Evolutionary conservation across 2,113 vertebrate genomes (phyloP).

Genomic region (Paradoxurus hermaphroditus): DNA sequence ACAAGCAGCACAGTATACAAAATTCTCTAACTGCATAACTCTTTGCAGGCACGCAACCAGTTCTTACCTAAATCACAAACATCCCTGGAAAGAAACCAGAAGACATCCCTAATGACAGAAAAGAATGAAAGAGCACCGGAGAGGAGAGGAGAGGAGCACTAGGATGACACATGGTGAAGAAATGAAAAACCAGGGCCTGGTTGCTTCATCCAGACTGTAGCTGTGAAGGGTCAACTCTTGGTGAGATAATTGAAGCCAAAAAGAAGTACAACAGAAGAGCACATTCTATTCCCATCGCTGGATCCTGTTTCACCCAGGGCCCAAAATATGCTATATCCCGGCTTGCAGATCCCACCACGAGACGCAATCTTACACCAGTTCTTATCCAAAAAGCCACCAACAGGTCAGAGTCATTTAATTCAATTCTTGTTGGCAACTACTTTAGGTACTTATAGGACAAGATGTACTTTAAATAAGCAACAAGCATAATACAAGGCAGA

Average conservation of each 20-base stretch:
- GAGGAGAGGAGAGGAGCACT: not conserved
- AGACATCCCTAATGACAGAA: not conserved
- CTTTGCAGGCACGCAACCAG: not conserved
- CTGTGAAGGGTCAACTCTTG: not conserved
- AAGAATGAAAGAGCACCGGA: not conserved
- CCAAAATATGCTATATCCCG: not conserved
- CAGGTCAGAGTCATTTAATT: not conserved
- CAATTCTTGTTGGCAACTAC: not conserved
- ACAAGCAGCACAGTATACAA: not conserved
- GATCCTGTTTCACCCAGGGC: not conserved
- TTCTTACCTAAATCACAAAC: constrained; percentile 9
- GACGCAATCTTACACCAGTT: not conserved
- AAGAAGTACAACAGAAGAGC: not conserved
- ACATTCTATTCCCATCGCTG: not conserved
- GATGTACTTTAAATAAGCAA: not conserved
- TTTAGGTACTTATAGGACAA: not conserved
- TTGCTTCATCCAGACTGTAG: not conserved
- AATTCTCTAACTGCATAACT: not conserved
- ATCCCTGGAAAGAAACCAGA: not conserved
- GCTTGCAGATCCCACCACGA: not conserved
- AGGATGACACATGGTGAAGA: not conserved
- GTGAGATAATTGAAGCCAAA: not conserved
- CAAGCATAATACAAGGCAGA: not conserved
- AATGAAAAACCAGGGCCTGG: not conserved
- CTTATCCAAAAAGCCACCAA: not conserved